phyloP scores from a whole-genome alignment of 2,797 vertebrate genomes.

The Bovichtus variegatus region DNA sequence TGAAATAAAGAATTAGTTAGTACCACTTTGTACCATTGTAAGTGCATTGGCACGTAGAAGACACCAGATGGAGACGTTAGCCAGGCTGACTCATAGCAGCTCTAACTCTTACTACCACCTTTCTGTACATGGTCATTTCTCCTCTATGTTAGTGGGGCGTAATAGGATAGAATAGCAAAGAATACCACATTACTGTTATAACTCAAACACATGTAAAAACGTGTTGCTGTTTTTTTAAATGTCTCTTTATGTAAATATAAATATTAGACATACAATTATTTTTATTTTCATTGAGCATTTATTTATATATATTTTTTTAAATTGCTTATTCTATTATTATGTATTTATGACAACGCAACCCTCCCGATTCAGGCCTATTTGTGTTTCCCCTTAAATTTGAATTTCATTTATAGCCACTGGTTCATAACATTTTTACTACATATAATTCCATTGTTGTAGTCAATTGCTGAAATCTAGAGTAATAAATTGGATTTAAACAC shows the following conservation, averaged over 20 bases:
- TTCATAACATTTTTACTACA: not conserved
- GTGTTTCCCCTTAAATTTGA: not conserved
- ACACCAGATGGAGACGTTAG: conserved; percentile 58
- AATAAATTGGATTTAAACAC: not conserved
- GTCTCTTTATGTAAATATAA: not conserved
- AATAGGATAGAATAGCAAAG: not conserved
- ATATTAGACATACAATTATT: not conserved
- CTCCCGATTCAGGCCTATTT: not conserved
- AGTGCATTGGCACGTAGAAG: conserved; percentile 19
- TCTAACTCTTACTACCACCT: no score
- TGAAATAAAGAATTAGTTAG: not conserved
- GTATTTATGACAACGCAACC: not conserved
- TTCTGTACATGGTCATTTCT: not conserved
- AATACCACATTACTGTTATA: not conserved
- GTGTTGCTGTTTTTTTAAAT: no score
- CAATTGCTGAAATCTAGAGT: not conserved
- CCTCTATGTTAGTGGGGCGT: not conserved
- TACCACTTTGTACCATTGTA: not conserved
- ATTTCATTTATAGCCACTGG: not conserved
- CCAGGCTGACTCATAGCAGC: not conserved
- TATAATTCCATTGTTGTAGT: not conserved
- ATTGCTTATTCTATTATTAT: not conserved
- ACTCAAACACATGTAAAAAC: not conserved
- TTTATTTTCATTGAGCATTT: not conserved
- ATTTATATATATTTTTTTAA: not conserved